phyloP scores from a whole-genome alignment of 2,113 vertebrate species.

The Zapus hudsonius region DNA sequence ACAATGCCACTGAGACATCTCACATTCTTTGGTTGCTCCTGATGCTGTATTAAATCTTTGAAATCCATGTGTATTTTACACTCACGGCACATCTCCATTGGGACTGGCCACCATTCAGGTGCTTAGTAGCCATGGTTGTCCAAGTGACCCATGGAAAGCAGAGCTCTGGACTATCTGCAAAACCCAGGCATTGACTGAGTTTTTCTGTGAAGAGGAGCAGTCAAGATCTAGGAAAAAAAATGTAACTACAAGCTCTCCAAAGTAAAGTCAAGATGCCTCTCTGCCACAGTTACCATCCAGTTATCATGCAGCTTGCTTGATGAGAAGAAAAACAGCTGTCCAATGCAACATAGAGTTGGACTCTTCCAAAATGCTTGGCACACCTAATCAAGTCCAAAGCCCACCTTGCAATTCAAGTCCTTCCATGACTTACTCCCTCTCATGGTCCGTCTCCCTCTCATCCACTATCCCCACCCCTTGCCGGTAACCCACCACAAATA shows the following conservation, averaged over 20 bases:
- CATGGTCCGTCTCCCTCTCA: neutral
- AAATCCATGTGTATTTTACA: neutral
- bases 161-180: neutral
- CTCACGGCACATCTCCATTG: neutral
- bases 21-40: neutral
- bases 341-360: neutral
- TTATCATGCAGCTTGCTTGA: neutral
- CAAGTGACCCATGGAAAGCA: neutral
- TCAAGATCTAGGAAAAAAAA: neutral
- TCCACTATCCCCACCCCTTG: neutral
- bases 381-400: neutral
- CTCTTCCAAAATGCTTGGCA: neutral
- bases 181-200: neutral
- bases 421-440: neutral
- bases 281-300: neutral
- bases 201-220: neutral
- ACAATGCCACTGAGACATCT: neutral
- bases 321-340: neutral
- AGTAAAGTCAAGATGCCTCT: neutral
- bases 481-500: no score
- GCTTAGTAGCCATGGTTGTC: neutral
- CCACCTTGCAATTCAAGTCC: neutral
- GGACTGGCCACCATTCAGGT: neutral
- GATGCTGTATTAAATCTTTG: neutral
- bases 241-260: neutral